Conservation (phyloP, 2,888 invertebrate species). For the Drosophila meridionalis region DNA sequence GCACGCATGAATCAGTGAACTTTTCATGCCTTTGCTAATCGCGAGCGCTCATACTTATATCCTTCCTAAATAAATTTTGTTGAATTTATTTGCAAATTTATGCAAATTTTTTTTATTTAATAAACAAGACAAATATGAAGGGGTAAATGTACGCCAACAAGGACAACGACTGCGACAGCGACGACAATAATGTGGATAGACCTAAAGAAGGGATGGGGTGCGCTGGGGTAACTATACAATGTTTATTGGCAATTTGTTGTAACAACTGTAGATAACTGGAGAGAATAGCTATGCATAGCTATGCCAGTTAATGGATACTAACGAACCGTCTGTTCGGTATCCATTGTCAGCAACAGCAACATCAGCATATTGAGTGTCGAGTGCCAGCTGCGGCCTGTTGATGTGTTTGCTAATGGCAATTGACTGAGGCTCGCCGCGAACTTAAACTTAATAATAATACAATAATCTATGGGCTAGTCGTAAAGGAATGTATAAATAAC, state of each 20-base stretch:
- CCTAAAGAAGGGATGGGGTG: background rate
- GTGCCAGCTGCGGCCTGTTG: conserved; percentile 8
- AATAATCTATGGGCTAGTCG: conserved; percentile 5
- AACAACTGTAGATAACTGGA: conserved; percentile 37
- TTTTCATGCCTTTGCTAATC: conserved; percentile 14
- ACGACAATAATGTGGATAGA: conserved; percentile 6
- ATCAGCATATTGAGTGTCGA: conserved; percentile 2
- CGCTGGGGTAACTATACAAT: conserved; percentile 1
- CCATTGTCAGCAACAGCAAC: conserved; percentile 29
- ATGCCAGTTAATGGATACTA: conserved; percentile 41
- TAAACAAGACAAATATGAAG: conserved; percentile 56
- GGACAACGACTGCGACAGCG: conserved; percentile 33
- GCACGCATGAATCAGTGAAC: conserved; percentile 10
- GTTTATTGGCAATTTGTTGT: conserved; percentile 67
- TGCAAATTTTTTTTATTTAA: conserved; percentile 78
- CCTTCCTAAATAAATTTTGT: conserved; percentile 29
- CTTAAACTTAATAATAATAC: conserved; percentile 19
- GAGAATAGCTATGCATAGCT: conserved; percentile 24
- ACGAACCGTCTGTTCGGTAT: conserved; percentile 45
- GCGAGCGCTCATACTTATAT: background rate
- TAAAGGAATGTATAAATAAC: background rate
- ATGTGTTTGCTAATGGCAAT: conserved; percentile 23
- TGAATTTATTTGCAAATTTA: conserved; percentile 51
- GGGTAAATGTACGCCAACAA: conserved; percentile 50
- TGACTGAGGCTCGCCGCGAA: conserved; percentile 23